Base-by-base conservation (phyloP, 2,797 vertebrate species). In the Hippoglossus hippoglossus region DNA sequence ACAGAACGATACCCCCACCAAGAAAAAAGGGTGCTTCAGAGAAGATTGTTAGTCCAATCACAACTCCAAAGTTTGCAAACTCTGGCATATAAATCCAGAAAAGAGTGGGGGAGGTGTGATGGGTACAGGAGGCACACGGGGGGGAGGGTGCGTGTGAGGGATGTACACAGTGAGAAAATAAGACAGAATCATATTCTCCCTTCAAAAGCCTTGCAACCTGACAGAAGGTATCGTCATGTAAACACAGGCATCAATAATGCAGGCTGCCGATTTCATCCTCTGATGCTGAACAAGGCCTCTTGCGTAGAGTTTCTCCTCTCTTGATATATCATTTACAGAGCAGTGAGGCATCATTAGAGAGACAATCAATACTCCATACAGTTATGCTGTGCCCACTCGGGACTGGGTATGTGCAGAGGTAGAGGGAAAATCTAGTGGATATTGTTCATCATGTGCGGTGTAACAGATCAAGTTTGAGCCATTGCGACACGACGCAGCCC, bases 181-280 rank as follows among this genome's bases (percentile, higher is more conserved):
- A 51, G 50, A 73, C 10, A 66, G 62, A 80, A 49, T 19, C 47
- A 73, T 73, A 41, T 51, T 26, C 25, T 78, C 24, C 46, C 52
- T 54, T 80, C 49, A 52, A 75, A 84, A 71, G 71, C 67, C 73
- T 63, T 25, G 62, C 62, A 73, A 81, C 83, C 73, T 81, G 79
- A 88, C 86, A 85, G 80, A 81, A 75, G 80, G 88, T 80, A 81
- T 89, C 63, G 58, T 86, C 72, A 77, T 73, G 77, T 83, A 90
- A 94, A 93, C 91, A 93, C 58, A 73, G 55, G 52, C 84, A 93
- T 95, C 83, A 90, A 94, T 93, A 94, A 93, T 92, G 87, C 87
- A 95, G 69, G 54, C 21, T 18, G 54, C 74, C 28, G 65, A 79
- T 87, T 75, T 81, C 74, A 90, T 84, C 64, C 58, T 71, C 67